Conservation (phyloP, 2,888 invertebrate species). For the Lochmaea crataegi region DNA sequence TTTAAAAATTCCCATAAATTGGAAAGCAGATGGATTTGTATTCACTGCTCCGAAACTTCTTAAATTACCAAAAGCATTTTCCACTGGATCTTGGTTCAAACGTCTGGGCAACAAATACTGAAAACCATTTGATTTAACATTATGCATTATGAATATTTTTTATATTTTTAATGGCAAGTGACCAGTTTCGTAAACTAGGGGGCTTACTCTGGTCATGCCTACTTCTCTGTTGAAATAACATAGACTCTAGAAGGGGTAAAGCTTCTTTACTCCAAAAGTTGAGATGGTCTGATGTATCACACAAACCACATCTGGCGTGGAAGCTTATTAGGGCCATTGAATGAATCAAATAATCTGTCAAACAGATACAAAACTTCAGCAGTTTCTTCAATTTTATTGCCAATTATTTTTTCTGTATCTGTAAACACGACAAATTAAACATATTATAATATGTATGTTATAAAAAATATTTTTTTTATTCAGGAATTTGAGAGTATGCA, state of each 20-base stretch:
- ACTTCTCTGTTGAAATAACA: constrained; percentile 15
- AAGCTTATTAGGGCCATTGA: constrained; percentile 24
- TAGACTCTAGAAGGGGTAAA: constrained; percentile 12
- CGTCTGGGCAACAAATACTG: constrained; percentile 19
- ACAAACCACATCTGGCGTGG: constrained; percentile 26
- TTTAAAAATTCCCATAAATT: constrained; percentile 27
- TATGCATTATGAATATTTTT: constrained; percentile 14
- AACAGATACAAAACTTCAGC: constrained; percentile 11
- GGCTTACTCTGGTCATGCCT: constrained; percentile 20
- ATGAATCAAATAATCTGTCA: constrained; percentile 19
- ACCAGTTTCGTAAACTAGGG: constrained; percentile 23
- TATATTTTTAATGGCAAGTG: constrained; percentile 21
- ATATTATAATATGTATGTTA: background rate
- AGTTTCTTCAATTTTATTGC: constrained; percentile 8
- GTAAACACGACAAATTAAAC: background rate
- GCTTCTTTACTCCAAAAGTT: constrained; percentile 34
- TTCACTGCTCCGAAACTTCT: constrained; percentile 22
- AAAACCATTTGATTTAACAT: constrained; percentile 8
- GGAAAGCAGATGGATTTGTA: constrained; percentile 26
- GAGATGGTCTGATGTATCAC: constrained; percentile 23
- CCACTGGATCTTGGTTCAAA: constrained; percentile 18
- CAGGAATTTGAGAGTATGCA: background rate
- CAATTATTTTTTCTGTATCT: constrained; percentile 25
- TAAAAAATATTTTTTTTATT: background rate
- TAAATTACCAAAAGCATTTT: constrained; percentile 18